phyloP scores from a whole-genome alignment of 2,797 vertebrate species.

The Pangasius djambal region DNA sequence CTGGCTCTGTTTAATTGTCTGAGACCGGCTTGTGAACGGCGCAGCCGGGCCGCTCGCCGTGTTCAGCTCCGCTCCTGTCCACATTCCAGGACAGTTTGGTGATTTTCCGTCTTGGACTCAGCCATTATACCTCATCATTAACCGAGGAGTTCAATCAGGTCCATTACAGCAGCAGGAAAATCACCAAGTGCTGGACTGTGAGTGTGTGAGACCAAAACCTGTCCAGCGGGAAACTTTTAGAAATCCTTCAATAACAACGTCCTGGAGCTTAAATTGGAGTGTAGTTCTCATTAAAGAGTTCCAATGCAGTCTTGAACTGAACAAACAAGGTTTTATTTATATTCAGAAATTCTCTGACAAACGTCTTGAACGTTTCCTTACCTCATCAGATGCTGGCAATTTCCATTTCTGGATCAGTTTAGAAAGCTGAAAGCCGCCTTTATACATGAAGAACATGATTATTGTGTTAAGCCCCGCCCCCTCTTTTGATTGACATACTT shows the following conservation, averaged over 20 bases:
- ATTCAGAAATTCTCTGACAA: neutral
- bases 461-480: neutral
- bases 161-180: conserved; percentile 5
- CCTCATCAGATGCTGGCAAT: neutral
- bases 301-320: neutral
- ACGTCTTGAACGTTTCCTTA: neutral
- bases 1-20: conserved; percentile 13
- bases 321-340: neutral
- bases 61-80: neutral
- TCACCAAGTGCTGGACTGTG: neutral
- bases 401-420: conserved; percentile 1
- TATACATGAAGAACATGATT: neutral
- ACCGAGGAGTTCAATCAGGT: neutral
- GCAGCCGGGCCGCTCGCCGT: neutral
- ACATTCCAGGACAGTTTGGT: conserved; percentile 1
- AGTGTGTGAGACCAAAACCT: neutral
- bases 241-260: neutral
- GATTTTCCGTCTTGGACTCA: conserved; percentile 4
- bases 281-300: neutral
- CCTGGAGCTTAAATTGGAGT: neutral
- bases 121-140: neutral
- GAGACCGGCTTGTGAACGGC: conserved; percentile 5
- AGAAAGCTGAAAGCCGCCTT: conserved; percentile 6
- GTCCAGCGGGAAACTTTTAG: neutral
- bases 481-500: neutral